Evolutionary conservation across 2,113 vertebrate species (phyloP), one percentile per base, ranked within the genome.

Genomic region (Cynopterus brachyotis): DNA sequence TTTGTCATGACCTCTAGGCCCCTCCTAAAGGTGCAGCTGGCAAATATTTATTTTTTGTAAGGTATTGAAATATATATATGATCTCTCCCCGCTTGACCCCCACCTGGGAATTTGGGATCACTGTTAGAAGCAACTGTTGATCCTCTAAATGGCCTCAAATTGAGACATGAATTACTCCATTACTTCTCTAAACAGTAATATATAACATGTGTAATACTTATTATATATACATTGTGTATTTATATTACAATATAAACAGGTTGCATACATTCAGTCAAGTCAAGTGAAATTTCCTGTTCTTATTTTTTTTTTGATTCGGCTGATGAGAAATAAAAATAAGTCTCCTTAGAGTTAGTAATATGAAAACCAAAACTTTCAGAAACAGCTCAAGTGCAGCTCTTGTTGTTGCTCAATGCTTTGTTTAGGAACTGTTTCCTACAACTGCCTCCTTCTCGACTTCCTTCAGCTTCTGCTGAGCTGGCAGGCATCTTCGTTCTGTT

Each of bases 321-420:
- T 73, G 40, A 55, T 78, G 62, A 94, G 75, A 95, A 89, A 96
- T 37, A 96, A 94, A 95, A 88, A 91, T 47, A 96, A 93, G 72
- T 57, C 40, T 59, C 37, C 32, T 50, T 67, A 50, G 32, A 55
- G 30, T 85, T 47, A 86, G 69, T 57, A 91, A 79, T 86, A 72
- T 17, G 32, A 95, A 88, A 93, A 95, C 66, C 35, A 40, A 92
- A 92, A 79, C 59, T 87, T 92, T 81, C 53, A 59, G 70, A 76
- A 79, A 80, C 89, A 96, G 83, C 91, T 92, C 50, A 45, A 10
- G 32, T 19, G 32, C 16, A 79, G 70, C 8, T 16, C 13, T 69
- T 35, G 69, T 35, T 53, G 64, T 85, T 92, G 80, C 67, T 64
- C 35, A 94, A 89, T 45, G 28, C 17, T 82, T 70, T 47, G 37